phyloP scores from a whole-genome alignment of 1,140 invertebrate species.

The Rhagoletis pomonella region DNA sequence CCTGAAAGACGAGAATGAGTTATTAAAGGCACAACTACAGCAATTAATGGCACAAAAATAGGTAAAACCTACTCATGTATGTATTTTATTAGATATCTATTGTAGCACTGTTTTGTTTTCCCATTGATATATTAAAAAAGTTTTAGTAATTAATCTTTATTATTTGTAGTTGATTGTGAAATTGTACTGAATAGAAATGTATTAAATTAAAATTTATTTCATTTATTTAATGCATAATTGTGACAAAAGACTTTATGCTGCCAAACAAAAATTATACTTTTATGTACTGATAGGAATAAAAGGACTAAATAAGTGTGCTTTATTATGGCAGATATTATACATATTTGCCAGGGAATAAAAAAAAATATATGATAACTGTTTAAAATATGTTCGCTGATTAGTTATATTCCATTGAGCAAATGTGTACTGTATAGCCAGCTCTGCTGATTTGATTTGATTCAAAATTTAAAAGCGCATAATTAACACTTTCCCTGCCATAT shows the following conservation, averaged over 20 bases:
- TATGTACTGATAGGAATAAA: conserved; percentile 18
- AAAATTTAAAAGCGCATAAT: too few species aligned
- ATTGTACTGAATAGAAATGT: conserved; percentile 28
- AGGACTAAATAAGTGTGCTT: not conserved
- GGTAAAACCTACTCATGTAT: not conserved
- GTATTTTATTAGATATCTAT: not conserved
- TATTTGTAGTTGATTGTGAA: conserved; percentile 9
- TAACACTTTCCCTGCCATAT: too few species aligned
- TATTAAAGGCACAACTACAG: conserved; percentile 61
- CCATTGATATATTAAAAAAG: not conserved
- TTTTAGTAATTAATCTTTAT: not conserved
- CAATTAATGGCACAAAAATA: conserved; percentile 40
- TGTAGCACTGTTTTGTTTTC: not conserved
- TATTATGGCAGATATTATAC: conserved; percentile 5
- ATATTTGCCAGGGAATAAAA: conserved; percentile 6
- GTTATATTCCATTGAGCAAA: too few species aligned
- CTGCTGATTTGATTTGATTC: too few species aligned
- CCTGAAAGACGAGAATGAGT: conserved; percentile 65
- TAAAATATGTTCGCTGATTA: too few species aligned
- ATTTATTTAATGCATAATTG: conserved; percentile 11
- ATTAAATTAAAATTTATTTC: not conserved
- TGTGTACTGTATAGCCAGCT: too few species aligned
- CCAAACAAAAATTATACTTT: conserved; percentile 1
- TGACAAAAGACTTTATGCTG: conserved; percentile 36
- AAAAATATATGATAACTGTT: too few species aligned